These are phyloP conservation scores for Sitta europaea DNA, from an alignment of 2,113 vertebrate genomes.

Conservation along the genomic window DNA sequence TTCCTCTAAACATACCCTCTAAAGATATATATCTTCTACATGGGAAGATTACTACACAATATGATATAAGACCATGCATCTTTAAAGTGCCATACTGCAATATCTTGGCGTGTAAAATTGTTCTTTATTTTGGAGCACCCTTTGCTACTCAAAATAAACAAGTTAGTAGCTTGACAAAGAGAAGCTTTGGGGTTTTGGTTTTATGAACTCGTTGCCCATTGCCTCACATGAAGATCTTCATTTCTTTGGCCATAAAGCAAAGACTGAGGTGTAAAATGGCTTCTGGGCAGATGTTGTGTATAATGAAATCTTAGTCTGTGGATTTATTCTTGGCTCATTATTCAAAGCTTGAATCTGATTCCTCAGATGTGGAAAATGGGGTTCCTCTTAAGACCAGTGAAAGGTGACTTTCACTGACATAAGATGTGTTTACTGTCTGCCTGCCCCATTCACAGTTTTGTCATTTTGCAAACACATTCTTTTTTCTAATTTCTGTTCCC, in stretches of 20 bases:
- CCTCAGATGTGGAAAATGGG: neutral
- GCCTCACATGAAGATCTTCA: neutral
- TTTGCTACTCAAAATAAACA: neutral
- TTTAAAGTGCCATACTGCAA: neutral
- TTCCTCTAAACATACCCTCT: neutral
- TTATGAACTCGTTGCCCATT: neutral
- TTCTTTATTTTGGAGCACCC: neutral
- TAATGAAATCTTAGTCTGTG: slow-evolving; percentile 35
- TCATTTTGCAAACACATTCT: neutral
- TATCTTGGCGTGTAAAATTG: neutral
- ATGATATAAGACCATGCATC: neutral
- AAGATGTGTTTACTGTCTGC: neutral
- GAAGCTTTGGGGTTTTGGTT: neutral
- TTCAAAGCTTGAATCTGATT: neutral
- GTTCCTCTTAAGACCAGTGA: neutral
- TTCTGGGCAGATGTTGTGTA: slow-evolving; percentile 35
- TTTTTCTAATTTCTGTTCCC: neutral
- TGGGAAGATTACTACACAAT: neutral
- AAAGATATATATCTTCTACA: neutral
- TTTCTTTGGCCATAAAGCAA: slow-evolving; percentile 32
- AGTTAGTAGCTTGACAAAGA: neutral
- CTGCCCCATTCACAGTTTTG: neutral
- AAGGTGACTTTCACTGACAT: neutral
- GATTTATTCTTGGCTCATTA: neutral
- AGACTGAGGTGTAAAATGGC: neutral